Evolutionary conservation across 1,140 invertebrate species (phyloP), one percentile per base, ranked within the genome.

Genomic region (Philopotamus ludificatus): DNA sequence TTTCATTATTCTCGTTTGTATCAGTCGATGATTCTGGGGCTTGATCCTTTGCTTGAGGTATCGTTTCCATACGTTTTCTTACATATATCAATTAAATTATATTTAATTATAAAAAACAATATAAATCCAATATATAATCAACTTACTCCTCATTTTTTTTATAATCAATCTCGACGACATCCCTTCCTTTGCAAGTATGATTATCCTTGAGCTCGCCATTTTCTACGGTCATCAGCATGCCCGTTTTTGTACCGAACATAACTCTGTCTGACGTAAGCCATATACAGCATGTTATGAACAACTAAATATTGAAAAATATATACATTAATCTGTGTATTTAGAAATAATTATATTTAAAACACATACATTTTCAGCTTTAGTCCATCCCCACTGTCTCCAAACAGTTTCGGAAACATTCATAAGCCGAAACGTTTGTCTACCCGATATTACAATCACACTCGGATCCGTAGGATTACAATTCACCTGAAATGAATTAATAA

Each of bases 371-470:
- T 95, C 92, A 16, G 88, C 85, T 76, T 93, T 93, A 61, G 87
- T 84, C 77, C 89, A 93, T 16, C 91, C 90, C 76, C 89, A 93
- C 54, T 90, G 89, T 26, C 91, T 84, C 85, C 93, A 89, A 3
- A 87, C 83, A 0, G 85, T 87, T 73, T 95, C 92, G n/a, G 86
- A 84, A 26, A 89, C 87, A 23, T 88, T 89, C 72, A 93, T 83
- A 55, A 93, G 86, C 71, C 89, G 86, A 71, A 94, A 90, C 0
- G 87, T 83, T 12, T 84, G 84, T 22, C 84, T 82, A 9, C 92
- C 92, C 41, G 89, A 85, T 7, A 92, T 79, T 41, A 88, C 89
- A 1, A 93, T 74, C 47, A 91, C 83, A 8, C 88, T 89, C 16
- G 83, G 81, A 71, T 95, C 92, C 34, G 83, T 79, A 3, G 92